phyloP scores from a whole-genome alignment of 2,797 vertebrate species.

The Amblyopsis hoosieri region DNA sequence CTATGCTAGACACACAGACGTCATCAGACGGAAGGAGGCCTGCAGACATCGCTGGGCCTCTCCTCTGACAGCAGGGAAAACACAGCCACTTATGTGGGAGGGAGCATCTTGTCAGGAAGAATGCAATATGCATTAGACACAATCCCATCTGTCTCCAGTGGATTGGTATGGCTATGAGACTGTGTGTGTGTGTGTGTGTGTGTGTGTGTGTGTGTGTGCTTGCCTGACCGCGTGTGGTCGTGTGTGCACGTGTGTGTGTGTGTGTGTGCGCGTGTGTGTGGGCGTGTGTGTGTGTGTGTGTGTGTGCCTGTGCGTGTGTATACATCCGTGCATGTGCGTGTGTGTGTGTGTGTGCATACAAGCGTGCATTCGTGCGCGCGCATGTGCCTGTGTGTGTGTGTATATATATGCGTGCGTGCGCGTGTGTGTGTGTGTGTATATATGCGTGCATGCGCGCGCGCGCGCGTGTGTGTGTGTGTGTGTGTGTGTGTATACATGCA shows the following conservation, averaged over 20 bases:
- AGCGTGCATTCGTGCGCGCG: too few species aligned
- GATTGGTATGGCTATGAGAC: constrained; percentile 31
- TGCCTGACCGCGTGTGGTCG: constrained; percentile 2
- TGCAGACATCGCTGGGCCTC: constrained; percentile 41
- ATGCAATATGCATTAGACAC: constrained; percentile 77
- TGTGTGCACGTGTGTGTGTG: neutral
- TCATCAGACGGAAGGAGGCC: constrained; percentile 45
- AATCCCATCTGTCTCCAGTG: constrained; percentile 73
- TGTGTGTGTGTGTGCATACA: too few species aligned
- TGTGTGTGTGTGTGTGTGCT: neutral
- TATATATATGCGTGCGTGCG: too few species aligned
- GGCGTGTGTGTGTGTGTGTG: too few species aligned
- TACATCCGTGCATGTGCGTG: too few species aligned
- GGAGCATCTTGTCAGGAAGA: constrained; percentile 69
- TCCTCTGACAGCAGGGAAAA: constrained; percentile 60
- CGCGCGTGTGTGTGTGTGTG: too few species aligned
- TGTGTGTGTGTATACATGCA: too few species aligned
- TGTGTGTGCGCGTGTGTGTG: too few species aligned
- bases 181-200: constrained; percentile 15
- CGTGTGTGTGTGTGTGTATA: too few species aligned
- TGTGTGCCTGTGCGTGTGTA: too few species aligned
- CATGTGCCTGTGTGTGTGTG: too few species aligned
- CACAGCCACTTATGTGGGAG: constrained; percentile 66
- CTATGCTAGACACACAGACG: constrained; percentile 37
- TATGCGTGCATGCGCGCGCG: too few species aligned